Evolutionary conservation across 2,797 vertebrate genomes (phyloP).

Genomic region (Clarias platycephalus): DNA sequence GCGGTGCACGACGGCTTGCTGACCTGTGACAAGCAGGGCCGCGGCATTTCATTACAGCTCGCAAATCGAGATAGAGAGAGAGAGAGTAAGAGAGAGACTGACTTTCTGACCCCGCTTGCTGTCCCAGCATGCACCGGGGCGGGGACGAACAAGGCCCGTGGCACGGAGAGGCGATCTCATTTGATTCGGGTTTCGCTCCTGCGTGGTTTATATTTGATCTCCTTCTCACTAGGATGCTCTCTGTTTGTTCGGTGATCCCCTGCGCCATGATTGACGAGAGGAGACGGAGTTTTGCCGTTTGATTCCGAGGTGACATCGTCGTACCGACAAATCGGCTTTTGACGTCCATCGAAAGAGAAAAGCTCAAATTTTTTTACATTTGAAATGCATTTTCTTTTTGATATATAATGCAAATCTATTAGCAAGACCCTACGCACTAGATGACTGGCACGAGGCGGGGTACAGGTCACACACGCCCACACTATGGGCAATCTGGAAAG

Average conservation of each 20-base stretch:
- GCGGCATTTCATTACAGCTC: slow-evolving; percentile 58
- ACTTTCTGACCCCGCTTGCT: slow-evolving; percentile 6
- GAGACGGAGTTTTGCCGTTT: slow-evolving; percentile 27
- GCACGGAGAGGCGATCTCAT: slow-evolving; percentile 14
- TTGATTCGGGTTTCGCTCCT: slow-evolving; percentile 24
- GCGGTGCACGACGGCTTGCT: slow-evolving; percentile 54
- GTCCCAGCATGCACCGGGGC: slow-evolving; percentile 19
- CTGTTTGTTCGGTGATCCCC: slow-evolving; percentile 31
- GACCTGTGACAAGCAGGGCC: slow-evolving; percentile 59
- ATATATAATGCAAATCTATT: background rate
- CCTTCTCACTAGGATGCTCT: slow-evolving; percentile 27
- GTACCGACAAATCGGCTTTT: slow-evolving; percentile 33
- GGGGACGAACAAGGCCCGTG: slow-evolving; percentile 10
- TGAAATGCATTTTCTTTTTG: background rate
- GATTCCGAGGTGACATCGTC: slow-evolving; percentile 26
- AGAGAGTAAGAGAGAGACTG: background rate
- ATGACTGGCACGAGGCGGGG: no score
- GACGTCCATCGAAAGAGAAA: slow-evolving; percentile 36
- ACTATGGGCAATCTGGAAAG: no score
- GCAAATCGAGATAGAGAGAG: slow-evolving; percentile 20
- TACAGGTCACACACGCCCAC: no score
- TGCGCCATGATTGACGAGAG: slow-evolving; percentile 41
- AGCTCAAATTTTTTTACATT: background rate
- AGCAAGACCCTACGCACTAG: background rate
- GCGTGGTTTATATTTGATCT: slow-evolving; percentile 44